phyloP scores from a whole-genome alignment of 2,888 invertebrate genomes.

The Vesta saturnalis region DNA sequence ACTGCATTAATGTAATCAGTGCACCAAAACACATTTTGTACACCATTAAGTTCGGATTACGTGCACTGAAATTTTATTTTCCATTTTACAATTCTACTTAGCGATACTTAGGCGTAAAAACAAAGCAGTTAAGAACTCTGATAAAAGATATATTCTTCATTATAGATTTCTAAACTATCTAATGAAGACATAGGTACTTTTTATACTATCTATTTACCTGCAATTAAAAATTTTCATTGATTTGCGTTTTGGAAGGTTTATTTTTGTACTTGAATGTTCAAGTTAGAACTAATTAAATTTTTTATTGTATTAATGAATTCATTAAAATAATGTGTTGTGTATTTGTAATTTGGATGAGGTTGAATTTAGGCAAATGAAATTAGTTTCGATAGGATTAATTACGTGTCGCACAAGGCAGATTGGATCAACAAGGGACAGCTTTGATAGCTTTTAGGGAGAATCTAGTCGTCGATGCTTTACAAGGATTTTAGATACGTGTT shows the following conservation, averaged over 20 bases:
- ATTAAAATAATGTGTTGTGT: constrained; percentile 3
- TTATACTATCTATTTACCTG: neutral
- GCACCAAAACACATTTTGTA: too few species aligned
- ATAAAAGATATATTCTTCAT: too few species aligned
- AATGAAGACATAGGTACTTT: neutral
- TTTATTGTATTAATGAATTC: neutral
- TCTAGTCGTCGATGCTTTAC: constrained; percentile 31
- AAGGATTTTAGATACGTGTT: constrained; percentile 28
- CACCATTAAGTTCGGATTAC: too few species aligned
- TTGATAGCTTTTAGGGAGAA: constrained; percentile 31
- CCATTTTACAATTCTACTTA: too few species aligned
- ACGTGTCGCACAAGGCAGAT: constrained; percentile 33
- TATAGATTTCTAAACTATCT: too few species aligned
- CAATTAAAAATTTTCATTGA: neutral
- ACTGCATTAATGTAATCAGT: too few species aligned
- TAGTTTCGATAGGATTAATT: constrained; percentile 34
- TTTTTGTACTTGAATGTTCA: neutral
- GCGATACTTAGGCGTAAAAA: too few species aligned
- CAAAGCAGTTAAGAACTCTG: too few species aligned
- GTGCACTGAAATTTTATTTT: too few species aligned
- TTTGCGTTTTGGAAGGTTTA: neutral
- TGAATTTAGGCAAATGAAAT: constrained; percentile 33
- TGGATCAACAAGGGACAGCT: constrained; percentile 35
- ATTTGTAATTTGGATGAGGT: constrained; percentile 28
- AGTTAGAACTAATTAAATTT: neutral